Evolutionary conservation across 2,797 vertebrate genomes (phyloP), one percentile per base, ranked within the genome.

Genomic region (Gadopsis marmoratus): DNA sequence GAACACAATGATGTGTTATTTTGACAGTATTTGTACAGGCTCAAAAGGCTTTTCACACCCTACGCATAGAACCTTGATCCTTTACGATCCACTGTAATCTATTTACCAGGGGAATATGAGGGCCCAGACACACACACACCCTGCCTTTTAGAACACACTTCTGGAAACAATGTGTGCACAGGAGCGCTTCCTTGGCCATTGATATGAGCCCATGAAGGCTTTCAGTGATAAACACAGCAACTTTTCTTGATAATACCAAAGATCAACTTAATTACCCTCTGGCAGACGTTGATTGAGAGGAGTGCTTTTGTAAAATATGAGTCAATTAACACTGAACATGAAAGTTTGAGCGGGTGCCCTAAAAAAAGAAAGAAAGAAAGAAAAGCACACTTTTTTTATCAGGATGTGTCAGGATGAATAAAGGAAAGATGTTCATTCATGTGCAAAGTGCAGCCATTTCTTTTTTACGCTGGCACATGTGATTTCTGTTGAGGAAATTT

Each of bases 151-250:
- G 9, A 72, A 54, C 84, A 78, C 82, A 87, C 88, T 60, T 75
- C 74, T 82, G 82, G 74, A 78, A 89, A 71, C 86, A 78, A 77
- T 74, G 69, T 73, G 76, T 63, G 47, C 84, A 71, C 4, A n/a
- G 69, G 45, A 85, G 76, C 72, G 26, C 81, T 90, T 83, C 77
- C 81, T 86, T 73, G 7, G 3, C 48, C 81, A 93, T 89, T 89
- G 89, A 93, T 94, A 84, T 60, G 85, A 76, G 75, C 86, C 80
- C 84, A 81, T 73, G 85, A 82, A 87, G 63, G 73, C 83, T 76
- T 68, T 80, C 81, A 81, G 83, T 89, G 88, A 92, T 77, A 88
- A 91, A 92, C 89, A 76, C 64, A 16, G 79, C 58, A 50, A 81
- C 87, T 84, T 68, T 83, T 88, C 89, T 72, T 74, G 47, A 77